Evolutionary conservation across 2,888 invertebrate genomes (phyloP).

Genomic region (Patella ulyssiponensis): DNA sequence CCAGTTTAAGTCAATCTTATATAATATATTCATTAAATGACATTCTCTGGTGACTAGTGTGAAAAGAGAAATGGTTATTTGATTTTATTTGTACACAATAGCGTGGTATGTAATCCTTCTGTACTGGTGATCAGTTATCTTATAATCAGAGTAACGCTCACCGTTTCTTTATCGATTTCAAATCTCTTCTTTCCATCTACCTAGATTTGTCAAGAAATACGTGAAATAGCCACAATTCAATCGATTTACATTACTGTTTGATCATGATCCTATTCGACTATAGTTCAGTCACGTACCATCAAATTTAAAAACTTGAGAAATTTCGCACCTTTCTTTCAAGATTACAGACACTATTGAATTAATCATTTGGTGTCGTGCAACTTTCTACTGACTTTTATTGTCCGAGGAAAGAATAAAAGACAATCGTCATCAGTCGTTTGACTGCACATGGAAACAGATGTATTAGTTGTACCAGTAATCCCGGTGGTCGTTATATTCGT

Average conservation of each 20-base stretch:
- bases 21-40: too few relatives aligned
- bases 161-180: too few relatives aligned
- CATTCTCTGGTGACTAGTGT: too few relatives aligned
- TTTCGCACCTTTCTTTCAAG: neutral
- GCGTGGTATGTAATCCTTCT: too few relatives aligned
- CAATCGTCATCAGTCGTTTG: neutral
- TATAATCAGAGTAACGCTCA: too few relatives aligned
- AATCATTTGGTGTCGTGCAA: neutral
- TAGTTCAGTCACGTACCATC: neutral
- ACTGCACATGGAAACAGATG: neutral
- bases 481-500: neutral
- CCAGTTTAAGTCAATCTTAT: conserved; percentile 2
- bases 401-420: neutral
- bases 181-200: neutral
- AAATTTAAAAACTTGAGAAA: neutral
- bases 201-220: neutral
- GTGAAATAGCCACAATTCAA: neutral
- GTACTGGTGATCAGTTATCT: too few relatives aligned
- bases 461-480: neutral
- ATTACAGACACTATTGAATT: neutral
- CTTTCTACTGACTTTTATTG: conserved; percentile 4
- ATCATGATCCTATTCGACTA: neutral
- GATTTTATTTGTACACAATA: too few relatives aligned
- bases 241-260: neutral
- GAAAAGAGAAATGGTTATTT: too few relatives aligned